Evolutionary conservation across 1,140 invertebrate species (phyloP).

Genomic region (Onthophagus taurus): DNA sequence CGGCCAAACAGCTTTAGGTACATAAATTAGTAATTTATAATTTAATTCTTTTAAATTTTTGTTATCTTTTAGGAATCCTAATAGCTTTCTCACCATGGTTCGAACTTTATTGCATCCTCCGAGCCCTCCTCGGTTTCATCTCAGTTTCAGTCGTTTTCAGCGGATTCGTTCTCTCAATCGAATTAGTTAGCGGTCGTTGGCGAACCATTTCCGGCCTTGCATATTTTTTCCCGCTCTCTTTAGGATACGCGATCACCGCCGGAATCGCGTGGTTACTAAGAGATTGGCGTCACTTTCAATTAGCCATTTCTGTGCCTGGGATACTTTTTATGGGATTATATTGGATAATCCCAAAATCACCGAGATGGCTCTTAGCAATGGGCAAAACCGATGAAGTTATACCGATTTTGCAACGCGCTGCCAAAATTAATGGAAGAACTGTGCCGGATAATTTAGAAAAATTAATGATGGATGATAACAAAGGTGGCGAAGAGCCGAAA

Average conservation of each 20-base stretch:
- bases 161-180: slow-evolving; percentile 60
- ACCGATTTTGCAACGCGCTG: slow-evolving; percentile 56
- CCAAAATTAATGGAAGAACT: slow-evolving; percentile 50
- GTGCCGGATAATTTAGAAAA: slow-evolving; percentile 54
- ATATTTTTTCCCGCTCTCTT: slow-evolving; percentile 59
- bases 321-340: slow-evolving; percentile 54
- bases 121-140: slow-evolving; percentile 54
- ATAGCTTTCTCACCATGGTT: slow-evolving; percentile 55
- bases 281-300: slow-evolving; percentile 62
- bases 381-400: slow-evolving; percentile 60
- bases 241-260: slow-evolving; percentile 64
- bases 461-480: slow-evolving; percentile 39
- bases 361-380: slow-evolving; percentile 70
- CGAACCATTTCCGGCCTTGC: slow-evolving; percentile 61
- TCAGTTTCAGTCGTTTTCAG: slow-evolving; percentile 64
- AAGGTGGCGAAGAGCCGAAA: slow-evolving; percentile 36
- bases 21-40: not conserved
- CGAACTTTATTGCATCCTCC: slow-evolving; percentile 50
- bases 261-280: slow-evolving; percentile 59
- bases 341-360: slow-evolving; percentile 75
- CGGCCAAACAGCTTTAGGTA: slow-evolving; percentile 54
- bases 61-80: slow-evolving; percentile 40
- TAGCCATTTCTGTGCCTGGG: slow-evolving; percentile 60
- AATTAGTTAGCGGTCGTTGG: slow-evolving; percentile 65
- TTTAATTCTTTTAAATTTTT: not conserved